A percentile compares a stretch with the other conserved stretches of the same genome.
These are phyloP conservation scores for Crotalus viridis DNA, from an alignment of 2,113 vertebrate species.

Conservation along the genomic window DNA sequence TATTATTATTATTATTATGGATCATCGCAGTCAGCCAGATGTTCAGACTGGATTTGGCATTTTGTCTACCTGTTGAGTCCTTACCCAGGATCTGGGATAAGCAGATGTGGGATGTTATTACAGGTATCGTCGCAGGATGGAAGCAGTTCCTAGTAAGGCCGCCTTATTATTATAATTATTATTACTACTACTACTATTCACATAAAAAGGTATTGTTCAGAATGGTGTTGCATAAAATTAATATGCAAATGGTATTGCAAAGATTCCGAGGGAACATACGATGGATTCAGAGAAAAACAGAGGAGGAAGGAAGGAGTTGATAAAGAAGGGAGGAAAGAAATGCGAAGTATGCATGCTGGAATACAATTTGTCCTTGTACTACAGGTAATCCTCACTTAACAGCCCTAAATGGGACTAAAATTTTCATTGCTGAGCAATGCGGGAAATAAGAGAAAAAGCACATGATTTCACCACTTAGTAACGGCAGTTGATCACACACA, in stretches of 20 bases:
- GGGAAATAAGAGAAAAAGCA: neutral
- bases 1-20: no score
- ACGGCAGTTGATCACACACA: neutral
- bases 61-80: no score
- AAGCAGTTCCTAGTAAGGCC: no score
- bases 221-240: neutral
- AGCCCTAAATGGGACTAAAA: neutral
- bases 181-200: no score
- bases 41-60: no score
- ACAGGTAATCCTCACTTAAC: neutral
- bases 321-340: constrained; percentile 6
- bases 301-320: neutral
- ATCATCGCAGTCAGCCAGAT: no score
- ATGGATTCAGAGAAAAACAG: constrained; percentile 17
- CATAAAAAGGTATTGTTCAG: neutral
- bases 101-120: no score
- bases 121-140: no score
- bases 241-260: neutral
- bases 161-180: no score
- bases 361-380: neutral
- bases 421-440: neutral
- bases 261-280: rapidly evolving
- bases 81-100: no score
- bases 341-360: neutral
- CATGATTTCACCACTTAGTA: neutral